A percentile compares a stretch with the other conserved stretches of the same genome.
Evolutionary conservation across 2,113 vertebrate genomes (phyloP).

Genomic region (Cryptotis parvus): DNA sequence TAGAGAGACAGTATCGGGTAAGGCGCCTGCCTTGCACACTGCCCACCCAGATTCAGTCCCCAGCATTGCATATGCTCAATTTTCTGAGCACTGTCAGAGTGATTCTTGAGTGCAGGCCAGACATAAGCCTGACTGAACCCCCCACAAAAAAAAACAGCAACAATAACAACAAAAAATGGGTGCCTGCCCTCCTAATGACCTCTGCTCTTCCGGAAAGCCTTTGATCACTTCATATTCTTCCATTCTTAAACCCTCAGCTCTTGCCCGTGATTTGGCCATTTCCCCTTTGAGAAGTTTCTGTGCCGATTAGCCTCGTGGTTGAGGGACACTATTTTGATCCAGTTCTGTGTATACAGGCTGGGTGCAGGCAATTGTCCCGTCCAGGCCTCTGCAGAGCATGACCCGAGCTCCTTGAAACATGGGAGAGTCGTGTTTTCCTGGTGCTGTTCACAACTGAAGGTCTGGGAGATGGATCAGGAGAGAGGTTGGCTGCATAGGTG

Average conservation of each 20-base stretch:
- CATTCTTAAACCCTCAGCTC: background rate
- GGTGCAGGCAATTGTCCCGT: no score
- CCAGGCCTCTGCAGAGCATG: background rate
- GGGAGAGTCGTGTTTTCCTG: background rate
- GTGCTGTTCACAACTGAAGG: background rate
- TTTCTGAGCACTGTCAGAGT: no score
- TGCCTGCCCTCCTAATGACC: background rate
- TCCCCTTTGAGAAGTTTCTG: constrained; percentile 19
- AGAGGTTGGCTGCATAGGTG: background rate
- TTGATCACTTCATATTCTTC: background rate
- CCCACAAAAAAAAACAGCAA: background rate
- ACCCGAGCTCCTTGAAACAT: background rate
- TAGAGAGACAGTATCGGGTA: no score
- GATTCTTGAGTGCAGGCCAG: no score
- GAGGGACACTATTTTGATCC: background rate
- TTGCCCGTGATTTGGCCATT: background rate
- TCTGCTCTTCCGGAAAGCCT: constrained; percentile 4
- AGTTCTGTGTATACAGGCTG: background rate
- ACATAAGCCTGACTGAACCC: background rate
- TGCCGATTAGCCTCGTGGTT: background rate
- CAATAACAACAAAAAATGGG: background rate
- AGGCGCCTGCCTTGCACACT: no score
- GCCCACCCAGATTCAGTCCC: no score
- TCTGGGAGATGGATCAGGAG: background rate
- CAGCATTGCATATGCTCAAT: no score